Evolutionary conservation across 2,888 invertebrate species (phyloP).

Genomic region (Drosophila mayaguana): DNA sequence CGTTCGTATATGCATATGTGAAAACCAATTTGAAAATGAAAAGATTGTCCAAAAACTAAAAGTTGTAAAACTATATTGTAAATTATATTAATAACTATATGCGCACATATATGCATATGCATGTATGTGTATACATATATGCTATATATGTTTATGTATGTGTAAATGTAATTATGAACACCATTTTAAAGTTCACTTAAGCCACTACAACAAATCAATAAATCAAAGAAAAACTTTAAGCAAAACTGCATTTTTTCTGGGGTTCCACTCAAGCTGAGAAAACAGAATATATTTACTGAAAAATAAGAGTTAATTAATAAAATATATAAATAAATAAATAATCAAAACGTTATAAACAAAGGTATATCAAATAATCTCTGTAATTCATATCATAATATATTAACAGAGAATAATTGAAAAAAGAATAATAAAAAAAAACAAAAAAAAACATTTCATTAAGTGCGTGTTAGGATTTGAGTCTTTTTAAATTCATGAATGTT

Average conservation of each 20-base stretch:
- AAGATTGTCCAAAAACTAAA: slow-evolving; percentile 80
- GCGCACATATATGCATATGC: not conserved
- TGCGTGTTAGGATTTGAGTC: no score
- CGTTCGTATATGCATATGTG: slow-evolving; percentile 11
- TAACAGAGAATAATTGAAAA: no score
- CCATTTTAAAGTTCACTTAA: slow-evolving; percentile 77
- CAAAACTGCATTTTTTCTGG: not conserved
- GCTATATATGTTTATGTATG: slow-evolving; percentile 45
- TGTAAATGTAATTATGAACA: slow-evolving; percentile 76
- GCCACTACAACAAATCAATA: slow-evolving; percentile 78
- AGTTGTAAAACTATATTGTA: slow-evolving; percentile 78
- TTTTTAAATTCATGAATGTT: no score
- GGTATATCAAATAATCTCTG: no score
- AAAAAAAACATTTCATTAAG: no score
- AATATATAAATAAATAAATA: no score
- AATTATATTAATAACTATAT: slow-evolving; percentile 54
- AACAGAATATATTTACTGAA: not conserved
- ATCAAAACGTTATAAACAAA: no score
- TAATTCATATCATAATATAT: no score
- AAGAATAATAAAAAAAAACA: no score
- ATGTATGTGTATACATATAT: slow-evolving; percentile 25
- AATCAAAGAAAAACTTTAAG: slow-evolving; percentile 64
- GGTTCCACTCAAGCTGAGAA: not conserved
- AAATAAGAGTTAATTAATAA: not conserved
- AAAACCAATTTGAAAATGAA: slow-evolving; percentile 70